Evolutionary conservation across 1,140 invertebrate genomes (phyloP).

Genomic region (Pristionchus pacificus): DNA sequence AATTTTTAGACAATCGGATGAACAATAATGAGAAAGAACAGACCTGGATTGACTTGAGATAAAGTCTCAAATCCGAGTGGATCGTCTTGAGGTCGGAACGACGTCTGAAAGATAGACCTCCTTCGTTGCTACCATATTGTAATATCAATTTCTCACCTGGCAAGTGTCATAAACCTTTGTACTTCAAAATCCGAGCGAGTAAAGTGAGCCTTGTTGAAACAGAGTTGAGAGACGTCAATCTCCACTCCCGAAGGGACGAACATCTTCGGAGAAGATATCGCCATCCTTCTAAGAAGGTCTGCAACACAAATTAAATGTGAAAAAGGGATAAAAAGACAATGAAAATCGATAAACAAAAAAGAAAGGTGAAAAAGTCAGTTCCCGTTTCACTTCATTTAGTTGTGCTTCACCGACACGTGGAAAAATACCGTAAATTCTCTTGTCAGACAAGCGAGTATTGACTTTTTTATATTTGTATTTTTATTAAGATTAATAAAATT

Average conservation of each 20-base stretch:
- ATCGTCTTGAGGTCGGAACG: conserved; percentile 80
- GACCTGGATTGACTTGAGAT: conserved; percentile 70
- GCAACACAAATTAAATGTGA: too few relatives aligned
- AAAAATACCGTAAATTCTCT: too few relatives aligned
- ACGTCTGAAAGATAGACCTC: conserved; percentile 49
- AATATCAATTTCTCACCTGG: conserved; percentile 63
- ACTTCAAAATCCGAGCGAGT: conserved; percentile 77
- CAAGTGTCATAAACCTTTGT: conserved; percentile 70
- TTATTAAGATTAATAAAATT: too few relatives aligned
- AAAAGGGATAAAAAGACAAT: too few relatives aligned
- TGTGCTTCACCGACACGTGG: too few relatives aligned
- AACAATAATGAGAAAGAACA: not conserved
- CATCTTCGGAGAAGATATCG: conserved; percentile 11
- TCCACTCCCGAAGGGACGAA: conserved; percentile 6
- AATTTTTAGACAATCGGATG: not conserved
- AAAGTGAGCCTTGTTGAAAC: conserved; percentile 46
- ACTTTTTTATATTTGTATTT: too few relatives aligned
- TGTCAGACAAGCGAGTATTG: too few relatives aligned
- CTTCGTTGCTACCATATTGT: not conserved
- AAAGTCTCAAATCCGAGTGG: conserved; percentile 81
- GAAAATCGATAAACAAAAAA: too few relatives aligned
- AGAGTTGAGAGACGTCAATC: conserved; percentile 36
- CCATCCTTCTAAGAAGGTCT: not conserved
- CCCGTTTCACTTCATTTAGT: too few relatives aligned
- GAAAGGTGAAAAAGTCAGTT: too few relatives aligned